Conservation (phyloP, 2,113 vertebrate genomes). For the Ochotona curzoniae region DNA sequence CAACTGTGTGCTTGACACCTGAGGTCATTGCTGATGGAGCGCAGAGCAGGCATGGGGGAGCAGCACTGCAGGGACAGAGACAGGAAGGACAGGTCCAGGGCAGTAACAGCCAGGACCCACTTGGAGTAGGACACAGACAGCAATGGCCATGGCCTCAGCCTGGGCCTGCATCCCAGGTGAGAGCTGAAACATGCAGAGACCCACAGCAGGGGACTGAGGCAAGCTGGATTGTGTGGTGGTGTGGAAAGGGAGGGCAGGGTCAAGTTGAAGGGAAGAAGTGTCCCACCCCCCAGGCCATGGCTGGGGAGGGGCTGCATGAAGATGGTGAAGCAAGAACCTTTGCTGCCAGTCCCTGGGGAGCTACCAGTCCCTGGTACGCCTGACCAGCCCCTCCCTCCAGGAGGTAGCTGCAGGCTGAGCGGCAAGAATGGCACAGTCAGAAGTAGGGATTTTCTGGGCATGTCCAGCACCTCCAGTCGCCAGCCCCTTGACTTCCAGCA, state of each 20-base stretch:
- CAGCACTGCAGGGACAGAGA: neutral
- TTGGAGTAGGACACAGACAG: no score
- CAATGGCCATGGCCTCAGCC: no score
- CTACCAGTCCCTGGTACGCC: accelerated
- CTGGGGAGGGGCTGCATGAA: accelerated
- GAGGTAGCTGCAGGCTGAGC: neutral
- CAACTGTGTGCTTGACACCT: no score
- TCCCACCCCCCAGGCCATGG: neutral
- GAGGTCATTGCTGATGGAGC: no score
- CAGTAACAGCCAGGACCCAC: no score
- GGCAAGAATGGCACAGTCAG: accelerated
- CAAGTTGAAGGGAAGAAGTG: neutral
- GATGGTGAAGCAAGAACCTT: accelerated
- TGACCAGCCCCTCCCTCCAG: neutral
- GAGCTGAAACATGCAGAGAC: neutral
- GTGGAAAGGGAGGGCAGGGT: neutral
- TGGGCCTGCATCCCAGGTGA: neutral
- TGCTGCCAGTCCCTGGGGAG: neutral
- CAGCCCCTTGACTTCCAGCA: neutral
- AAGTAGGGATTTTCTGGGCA: neutral
- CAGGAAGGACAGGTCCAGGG: neutral
- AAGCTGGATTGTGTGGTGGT: neutral
- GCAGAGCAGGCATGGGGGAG: no score
- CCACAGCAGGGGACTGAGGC: accelerated
- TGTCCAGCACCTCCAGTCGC: neutral